Conservation (phyloP, 2,797 vertebrate genomes). For the Champsocephalus gunnari region DNA sequence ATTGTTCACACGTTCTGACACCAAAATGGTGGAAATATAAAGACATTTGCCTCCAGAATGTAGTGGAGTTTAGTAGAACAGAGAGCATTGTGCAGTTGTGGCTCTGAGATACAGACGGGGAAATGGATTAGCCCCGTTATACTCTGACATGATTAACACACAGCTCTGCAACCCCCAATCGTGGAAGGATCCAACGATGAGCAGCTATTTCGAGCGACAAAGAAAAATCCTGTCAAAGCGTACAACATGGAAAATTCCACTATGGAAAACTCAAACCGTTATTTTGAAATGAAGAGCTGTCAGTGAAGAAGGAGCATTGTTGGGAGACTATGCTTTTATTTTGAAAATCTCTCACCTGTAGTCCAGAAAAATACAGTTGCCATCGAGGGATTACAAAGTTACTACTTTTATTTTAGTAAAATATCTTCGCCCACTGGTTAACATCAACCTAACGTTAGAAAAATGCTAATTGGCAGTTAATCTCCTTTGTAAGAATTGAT, state of each 20-base stretch:
- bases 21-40: too few relatives aligned
- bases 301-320: not conserved
- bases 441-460: not conserved
- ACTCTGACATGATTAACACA: constrained; percentile 58
- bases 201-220: constrained; percentile 61
- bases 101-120: constrained; percentile 38
- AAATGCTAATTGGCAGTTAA: not conserved
- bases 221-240: constrained; percentile 52
- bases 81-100: constrained; percentile 37
- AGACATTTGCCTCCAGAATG: too few relatives aligned
- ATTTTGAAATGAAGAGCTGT: not conserved
- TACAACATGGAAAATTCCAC: constrained; percentile 37
- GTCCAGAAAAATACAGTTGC: too few relatives aligned
- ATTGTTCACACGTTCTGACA: too few relatives aligned
- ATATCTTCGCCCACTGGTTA: too few relatives aligned
- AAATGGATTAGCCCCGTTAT: constrained; percentile 60
- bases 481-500: not conserved
- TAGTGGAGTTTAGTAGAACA: not conserved
- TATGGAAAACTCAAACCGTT: not conserved
- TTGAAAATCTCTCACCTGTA: not conserved
- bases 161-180: constrained; percentile 28
- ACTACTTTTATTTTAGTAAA: too few relatives aligned
- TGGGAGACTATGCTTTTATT: not conserved
- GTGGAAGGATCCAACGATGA: constrained; percentile 32
- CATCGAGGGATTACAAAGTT: too few relatives aligned